Evolutionary conservation across 2,113 vertebrate genomes (phyloP).

Genomic region (cattle (Bos taurus)): DNA sequence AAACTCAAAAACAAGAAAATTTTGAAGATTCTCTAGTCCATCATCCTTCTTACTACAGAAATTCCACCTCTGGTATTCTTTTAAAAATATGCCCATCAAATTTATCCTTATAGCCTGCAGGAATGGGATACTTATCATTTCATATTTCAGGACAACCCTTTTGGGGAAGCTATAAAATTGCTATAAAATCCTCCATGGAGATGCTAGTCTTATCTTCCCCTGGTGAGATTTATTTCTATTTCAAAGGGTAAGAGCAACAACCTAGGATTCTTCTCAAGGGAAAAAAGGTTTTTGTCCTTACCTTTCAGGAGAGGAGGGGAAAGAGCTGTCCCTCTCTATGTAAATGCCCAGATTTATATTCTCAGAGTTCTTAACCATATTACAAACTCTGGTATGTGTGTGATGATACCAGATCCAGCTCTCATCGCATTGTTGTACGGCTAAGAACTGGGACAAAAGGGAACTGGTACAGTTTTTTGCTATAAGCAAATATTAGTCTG

Average conservation of each 20-base stretch:
- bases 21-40: not conserved
- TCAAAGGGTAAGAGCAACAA: not conserved
- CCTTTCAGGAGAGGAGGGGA: not conserved
- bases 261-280: not conserved
- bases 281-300: not conserved
- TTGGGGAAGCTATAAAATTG: not conserved
- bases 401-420: not conserved
- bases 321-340: not conserved
- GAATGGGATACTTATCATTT: not conserved
- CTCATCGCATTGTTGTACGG: not conserved
- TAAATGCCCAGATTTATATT: not conserved
- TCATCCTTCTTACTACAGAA: not conserved
- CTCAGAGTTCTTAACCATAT: not conserved
- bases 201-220: not conserved
- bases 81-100: not conserved
- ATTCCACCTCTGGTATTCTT: not conserved
- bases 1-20: not conserved
- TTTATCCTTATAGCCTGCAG: not conserved
- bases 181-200: not conserved
- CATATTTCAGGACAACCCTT: not conserved
- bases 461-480: not conserved
- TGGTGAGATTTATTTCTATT: not conserved
- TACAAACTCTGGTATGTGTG: not conserved
- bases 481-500: not conserved
- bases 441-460: not conserved